Evolutionary conservation across 2,888 invertebrate genomes (phyloP).

Genomic region (Apamea crenata): DNA sequence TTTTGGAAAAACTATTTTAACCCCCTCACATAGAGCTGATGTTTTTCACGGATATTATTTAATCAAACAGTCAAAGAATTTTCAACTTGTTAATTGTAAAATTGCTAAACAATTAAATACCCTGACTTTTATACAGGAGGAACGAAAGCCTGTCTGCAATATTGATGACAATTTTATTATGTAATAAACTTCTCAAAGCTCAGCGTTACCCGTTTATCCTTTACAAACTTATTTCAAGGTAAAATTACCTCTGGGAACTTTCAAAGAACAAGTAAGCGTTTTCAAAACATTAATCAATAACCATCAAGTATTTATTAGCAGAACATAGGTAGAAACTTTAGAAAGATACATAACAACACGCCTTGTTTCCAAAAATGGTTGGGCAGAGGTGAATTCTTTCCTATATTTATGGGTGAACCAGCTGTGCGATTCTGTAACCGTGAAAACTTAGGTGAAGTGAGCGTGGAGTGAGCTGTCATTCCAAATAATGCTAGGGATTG

Average conservation of each 20-base stretch:
- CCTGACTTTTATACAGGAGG: neutral
- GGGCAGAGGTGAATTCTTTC: too few relatives aligned
- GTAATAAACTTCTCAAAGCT: conserved; percentile 19
- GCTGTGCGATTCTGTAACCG: too few relatives aligned
- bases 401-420: too few relatives aligned
- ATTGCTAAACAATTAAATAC: neutral
- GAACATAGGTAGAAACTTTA: neutral
- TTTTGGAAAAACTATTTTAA: neutral
- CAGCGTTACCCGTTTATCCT: neutral
- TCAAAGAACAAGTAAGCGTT: conserved; percentile 10
- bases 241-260: conserved; percentile 15
- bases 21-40: neutral
- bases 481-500: too few relatives aligned
- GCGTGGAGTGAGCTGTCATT: too few relatives aligned
- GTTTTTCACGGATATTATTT: too few relatives aligned
- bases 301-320: conserved; percentile 5
- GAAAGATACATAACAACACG: too few relatives aligned
- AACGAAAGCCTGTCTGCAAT: conserved; percentile 1
- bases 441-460: too few relatives aligned
- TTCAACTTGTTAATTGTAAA: neutral
- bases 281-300: conserved; percentile 12
- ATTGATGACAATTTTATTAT: conserved; percentile 10
- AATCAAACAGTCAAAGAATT: neutral
- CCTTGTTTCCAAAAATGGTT: neutral
- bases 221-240: neutral